A percentile compares a stretch with the other conserved stretches of the same genome.
Evolutionary conservation across 1,140 invertebrate species (phyloP).

Genomic region (Delia radicum): DNA sequence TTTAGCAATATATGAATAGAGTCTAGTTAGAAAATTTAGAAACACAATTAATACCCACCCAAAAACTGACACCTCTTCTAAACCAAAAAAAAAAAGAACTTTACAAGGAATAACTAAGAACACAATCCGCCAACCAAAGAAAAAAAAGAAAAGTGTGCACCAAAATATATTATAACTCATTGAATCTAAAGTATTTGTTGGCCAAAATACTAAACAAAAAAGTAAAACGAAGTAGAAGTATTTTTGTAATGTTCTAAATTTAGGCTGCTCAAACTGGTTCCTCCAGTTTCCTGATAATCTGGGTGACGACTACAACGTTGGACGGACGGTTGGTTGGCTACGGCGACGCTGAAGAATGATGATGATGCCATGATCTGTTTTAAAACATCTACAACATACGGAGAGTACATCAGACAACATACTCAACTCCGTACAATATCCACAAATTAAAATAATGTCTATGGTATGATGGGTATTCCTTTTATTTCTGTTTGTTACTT

Average conservation of each 20-base stretch:
- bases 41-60: no score
- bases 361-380: slow-evolving; percentile 23
- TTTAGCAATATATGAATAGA: no score
- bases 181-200: no score
- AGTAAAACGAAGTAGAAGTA: neutral
- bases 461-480: slow-evolving; percentile 11
- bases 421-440: neutral
- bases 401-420: neutral
- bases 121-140: no score
- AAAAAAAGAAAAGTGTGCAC: no score
- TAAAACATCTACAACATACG: slow-evolving; percentile 7
- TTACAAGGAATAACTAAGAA: no score
- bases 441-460: slow-evolving; percentile 16
- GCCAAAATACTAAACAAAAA: neutral
- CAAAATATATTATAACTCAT: no score
- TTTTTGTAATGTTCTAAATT: slow-evolving; percentile 43
- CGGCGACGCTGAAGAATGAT: neutral
- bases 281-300: slow-evolving; percentile 55
- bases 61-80: no score
- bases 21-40: no score
- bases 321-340: no score
- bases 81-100: no score
- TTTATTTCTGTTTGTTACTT: slow-evolving; percentile 6
- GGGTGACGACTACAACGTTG: slow-evolving; percentile 44
- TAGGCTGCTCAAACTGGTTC: slow-evolving; percentile 53